Evolutionary conservation across 2,888 invertebrate genomes (phyloP).

Genomic region (Spisula solida): DNA sequence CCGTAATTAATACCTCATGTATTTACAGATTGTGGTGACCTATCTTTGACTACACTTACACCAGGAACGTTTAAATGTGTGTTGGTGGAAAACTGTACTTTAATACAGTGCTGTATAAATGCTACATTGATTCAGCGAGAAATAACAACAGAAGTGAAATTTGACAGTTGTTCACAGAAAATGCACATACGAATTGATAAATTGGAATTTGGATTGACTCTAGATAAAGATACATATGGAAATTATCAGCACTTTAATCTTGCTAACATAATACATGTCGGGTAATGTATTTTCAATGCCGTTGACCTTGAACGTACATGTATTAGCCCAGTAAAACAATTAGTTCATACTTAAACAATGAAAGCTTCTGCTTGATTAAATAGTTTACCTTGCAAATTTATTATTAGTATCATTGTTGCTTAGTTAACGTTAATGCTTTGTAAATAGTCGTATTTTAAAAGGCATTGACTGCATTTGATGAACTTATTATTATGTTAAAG

Average conservation of each 20-base stretch:
- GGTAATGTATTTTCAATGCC: background rate
- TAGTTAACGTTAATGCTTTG: background rate
- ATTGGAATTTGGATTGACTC: background rate
- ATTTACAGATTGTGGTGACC: background rate
- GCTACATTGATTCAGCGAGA: slow-evolving; percentile 46
- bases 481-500: background rate
- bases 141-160: background rate
- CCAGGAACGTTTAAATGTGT: slow-evolving; percentile 50
- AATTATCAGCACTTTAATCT: background rate
- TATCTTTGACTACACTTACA: background rate
- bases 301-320: no score
- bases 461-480: background rate
- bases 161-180: slow-evolving; percentile 22
- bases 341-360: no score
- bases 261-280: background rate
- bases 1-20: no score
- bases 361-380: no score
- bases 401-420: background rate
- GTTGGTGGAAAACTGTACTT: slow-evolving; percentile 47
- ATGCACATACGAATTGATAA: slow-evolving; percentile 19
- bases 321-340: no score
- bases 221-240: background rate
- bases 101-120: slow-evolving; percentile 61
- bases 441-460: background rate
- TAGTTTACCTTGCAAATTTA: no score